phyloP scores from a whole-genome alignment of 2,113 vertebrate species.

The Corydoras maculifer region DNA sequence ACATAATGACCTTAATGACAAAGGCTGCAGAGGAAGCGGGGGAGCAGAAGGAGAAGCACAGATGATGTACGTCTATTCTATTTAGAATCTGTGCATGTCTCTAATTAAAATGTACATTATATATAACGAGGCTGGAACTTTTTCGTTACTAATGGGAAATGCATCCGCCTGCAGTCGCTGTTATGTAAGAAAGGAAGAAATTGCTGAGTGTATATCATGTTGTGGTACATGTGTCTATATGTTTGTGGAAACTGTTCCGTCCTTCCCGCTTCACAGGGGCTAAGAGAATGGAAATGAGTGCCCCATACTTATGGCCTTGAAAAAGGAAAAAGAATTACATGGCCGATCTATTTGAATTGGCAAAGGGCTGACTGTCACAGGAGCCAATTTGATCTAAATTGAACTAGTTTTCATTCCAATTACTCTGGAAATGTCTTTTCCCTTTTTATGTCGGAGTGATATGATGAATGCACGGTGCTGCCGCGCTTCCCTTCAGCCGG shows the following conservation, averaged over 20 bases:
- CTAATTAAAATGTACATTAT: too few species aligned
- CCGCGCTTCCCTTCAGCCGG: not conserved
- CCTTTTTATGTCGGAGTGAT: constrained; percentile 25
- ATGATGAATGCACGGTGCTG: constrained; percentile 22
- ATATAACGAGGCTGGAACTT: too few species aligned
- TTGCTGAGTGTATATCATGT: too few species aligned
- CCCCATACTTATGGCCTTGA: constrained; percentile 13
- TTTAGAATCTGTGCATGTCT: too few species aligned
- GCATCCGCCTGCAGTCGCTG: too few species aligned
- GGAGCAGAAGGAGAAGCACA: too few species aligned
- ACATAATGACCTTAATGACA: constrained; percentile 40
- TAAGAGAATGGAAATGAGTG: constrained; percentile 12
- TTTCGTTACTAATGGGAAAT: too few species aligned
- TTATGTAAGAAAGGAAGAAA: too few species aligned
- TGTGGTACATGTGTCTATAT: not conserved
- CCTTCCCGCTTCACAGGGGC: not conserved
- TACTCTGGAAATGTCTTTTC: constrained; percentile 40
- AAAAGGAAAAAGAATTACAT: constrained; percentile 27
- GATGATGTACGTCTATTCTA: too few species aligned
- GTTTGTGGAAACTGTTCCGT: not conserved
- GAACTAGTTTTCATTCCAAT: constrained; percentile 50
- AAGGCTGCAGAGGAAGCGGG: too few species aligned
- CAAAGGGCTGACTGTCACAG: constrained; percentile 44
- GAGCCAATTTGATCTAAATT: constrained; percentile 45
- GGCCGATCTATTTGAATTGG: constrained; percentile 49